Base-by-base conservation (phyloP, 2,888 invertebrate genomes). In the Xylocampa areola region DNA sequence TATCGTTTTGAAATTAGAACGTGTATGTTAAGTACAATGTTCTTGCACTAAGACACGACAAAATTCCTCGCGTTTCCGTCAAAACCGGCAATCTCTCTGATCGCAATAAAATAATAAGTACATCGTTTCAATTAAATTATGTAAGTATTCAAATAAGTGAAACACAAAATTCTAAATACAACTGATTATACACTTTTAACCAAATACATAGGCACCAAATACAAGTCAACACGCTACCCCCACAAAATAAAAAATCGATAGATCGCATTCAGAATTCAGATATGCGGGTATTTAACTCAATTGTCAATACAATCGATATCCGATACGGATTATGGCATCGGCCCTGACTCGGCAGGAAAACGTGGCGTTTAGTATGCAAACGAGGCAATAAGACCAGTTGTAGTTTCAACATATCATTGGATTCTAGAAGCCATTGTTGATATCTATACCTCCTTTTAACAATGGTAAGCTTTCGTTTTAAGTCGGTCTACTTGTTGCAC, bases 281-380 rank as follows among this genome's bases (percentile, higher is more conserved):
- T 48, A 71, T 68, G 61, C 61, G 65, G 72, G 72, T 64, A 33
- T 17, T 48, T 17, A 40, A 57, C 39, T 67, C 32, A 37, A 68
- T 58, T 57, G 53, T 44, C 23, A 37, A 51, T 50, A 37, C 10
- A 59, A 52, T 44, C 23, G 16, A 55, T 32, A 52, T 23, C 40
- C 23, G 16, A 55, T 32, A 52, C 27, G 21, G 25, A 40, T 45
- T 54, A 49, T 39, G 6, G 37, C 32, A 19, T 47, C 37, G 50
- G 32, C 50, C 66, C 43, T 66, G 48, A 41, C 45, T 39, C 17
- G 30, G 36, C 30, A 47, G 52, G 55, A 50, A 55, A 55, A 49
- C 37, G 27, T 7, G 5, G 13, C 30, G 19, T 37, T 66, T 66
- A 52, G 32, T 49, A 45, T 54, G 39, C 45, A 43, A 48, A 65